These are phyloP conservation scores for Caenorhabditis sp. DNA, from an alignment of 2,888 invertebrate genomes.

Conservation along the genomic window DNA sequence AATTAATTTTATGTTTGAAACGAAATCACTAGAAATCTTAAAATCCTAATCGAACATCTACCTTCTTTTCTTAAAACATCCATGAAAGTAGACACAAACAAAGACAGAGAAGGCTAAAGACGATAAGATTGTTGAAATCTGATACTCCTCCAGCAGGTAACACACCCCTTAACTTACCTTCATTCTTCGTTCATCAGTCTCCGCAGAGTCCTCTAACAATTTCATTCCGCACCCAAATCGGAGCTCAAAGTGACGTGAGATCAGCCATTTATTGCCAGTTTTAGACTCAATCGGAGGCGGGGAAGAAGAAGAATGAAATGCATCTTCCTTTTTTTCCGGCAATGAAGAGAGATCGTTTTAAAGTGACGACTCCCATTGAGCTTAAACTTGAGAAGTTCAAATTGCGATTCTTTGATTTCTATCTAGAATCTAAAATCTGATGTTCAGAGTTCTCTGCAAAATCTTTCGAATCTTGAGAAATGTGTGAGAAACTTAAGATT, in stretches of 20 bases:
- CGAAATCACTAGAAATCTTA: too few species aligned
- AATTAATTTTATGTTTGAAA: too few species aligned
- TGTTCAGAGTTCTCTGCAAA: background rate
- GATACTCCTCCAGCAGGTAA: conserved; percentile 46
- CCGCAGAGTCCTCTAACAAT: background rate
- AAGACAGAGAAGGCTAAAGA: conserved; percentile 1
- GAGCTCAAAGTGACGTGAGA: conserved; percentile 37
- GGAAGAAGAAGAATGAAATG: conserved; percentile 23
- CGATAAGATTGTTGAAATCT: conserved; percentile 45
- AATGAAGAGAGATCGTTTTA: conserved; percentile 42
- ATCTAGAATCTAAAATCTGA: background rate
- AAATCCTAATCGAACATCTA: background rate
- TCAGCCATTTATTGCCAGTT: conserved; percentile 45
- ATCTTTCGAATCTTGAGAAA: background rate
- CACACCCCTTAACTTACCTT: conserved; percentile 17
- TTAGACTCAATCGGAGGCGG: conserved; percentile 42
- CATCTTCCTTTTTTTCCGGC: conserved; percentile 34
- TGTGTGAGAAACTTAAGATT: conserved; percentile 21
- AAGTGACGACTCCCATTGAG: conserved; percentile 14
- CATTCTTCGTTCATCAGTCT: conserved; percentile 28
- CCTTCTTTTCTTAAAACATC: background rate
- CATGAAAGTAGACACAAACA: conserved; percentile 31
- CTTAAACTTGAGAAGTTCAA: background rate
- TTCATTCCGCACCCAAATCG: background rate
- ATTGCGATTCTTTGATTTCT: conserved; percentile 13